Conservation (phyloP, 2,888 invertebrate species). For the Halocaridina rubra region DNA sequence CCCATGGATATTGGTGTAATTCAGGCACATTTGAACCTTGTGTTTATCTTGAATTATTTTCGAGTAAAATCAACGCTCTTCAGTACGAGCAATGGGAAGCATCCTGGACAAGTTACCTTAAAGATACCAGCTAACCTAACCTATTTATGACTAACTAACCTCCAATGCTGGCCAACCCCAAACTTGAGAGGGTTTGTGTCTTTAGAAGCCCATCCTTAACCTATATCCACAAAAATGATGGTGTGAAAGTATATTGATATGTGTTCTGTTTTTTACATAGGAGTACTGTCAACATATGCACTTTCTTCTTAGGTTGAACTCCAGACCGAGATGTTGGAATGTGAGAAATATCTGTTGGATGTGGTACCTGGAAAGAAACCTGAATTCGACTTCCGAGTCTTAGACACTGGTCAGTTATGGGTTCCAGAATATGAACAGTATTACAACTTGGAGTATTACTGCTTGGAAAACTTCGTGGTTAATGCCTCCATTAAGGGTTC, state of each 20-base stretch:
- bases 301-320: constrained; percentile 27
- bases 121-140: too few species aligned
- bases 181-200: neutral
- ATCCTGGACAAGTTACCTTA: too few species aligned
- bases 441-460: constrained; percentile 54
- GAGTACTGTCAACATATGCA: neutral
- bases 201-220: neutral
- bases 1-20: too few species aligned
- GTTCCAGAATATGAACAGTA: constrained; percentile 52
- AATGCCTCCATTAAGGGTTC: constrained; percentile 35
- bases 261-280: neutral
- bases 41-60: too few species aligned
- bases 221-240: neutral
- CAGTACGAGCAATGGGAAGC: too few species aligned
- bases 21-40: too few species aligned
- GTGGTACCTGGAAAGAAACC: constrained; percentile 51
- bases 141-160: too few species aligned
- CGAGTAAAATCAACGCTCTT: too few species aligned
- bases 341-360: constrained; percentile 48
- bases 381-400: constrained; percentile 49
- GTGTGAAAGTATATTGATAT: neutral
- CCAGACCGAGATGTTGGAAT: constrained; percentile 42
- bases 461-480: constrained; percentile 61
- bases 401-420: constrained; percentile 57
- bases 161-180: neutral